phyloP scores from a whole-genome alignment of 2,797 vertebrate species.

The Eidolon dupreanum region DNA sequence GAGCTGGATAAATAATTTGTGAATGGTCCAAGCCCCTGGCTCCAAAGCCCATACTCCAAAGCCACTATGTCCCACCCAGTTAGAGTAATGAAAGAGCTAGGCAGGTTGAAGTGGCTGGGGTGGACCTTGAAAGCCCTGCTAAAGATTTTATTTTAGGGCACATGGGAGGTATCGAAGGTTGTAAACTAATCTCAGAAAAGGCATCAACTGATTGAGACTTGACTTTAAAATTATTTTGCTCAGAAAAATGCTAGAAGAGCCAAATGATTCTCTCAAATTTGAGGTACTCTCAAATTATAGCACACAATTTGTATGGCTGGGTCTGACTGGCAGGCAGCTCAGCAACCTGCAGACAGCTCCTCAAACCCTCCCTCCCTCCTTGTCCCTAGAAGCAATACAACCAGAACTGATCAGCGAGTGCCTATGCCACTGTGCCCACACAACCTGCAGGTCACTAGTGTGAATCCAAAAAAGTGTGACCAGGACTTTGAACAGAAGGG shows the following conservation, averaged over 20 bases:
- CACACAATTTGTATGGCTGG: neutral
- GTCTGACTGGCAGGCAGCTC: neutral
- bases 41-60: neutral
- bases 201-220: neutral
- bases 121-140: neutral
- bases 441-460: neutral
- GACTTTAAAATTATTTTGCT: neutral
- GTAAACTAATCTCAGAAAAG: neutral
- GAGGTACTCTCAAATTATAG: neutral
- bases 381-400: neutral
- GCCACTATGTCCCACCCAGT: neutral
- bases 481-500: neutral
- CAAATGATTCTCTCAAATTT: neutral
- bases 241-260: neutral
- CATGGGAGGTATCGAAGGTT: neutral
- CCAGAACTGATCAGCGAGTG: neutral
- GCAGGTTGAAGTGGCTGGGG: neutral
- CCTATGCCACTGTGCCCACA: neutral
- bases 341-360: neutral
- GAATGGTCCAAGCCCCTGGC: neutral
- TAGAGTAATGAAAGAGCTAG: neutral
- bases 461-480: neutral
- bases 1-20: neutral
- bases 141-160: neutral
- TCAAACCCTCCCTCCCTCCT: neutral